Percentiles rank a stretch among this genome's conserved stretches.
These are phyloP conservation scores for Oreonectes daqikongensis DNA, from an alignment of 2,797 vertebrate genomes.

Conservation along the genomic window DNA sequence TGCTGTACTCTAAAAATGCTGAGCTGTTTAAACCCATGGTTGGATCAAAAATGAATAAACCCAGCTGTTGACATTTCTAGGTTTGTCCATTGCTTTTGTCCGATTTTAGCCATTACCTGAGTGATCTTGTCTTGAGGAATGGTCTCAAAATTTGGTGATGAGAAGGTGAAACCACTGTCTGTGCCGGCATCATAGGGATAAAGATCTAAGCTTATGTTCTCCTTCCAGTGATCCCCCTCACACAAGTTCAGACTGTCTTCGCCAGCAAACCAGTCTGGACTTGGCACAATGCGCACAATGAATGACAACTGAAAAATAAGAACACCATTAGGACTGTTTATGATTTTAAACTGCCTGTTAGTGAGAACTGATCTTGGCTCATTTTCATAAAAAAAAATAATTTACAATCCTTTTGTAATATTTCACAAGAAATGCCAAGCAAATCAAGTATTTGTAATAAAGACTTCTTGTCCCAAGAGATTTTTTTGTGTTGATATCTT, in stretches of 20 bases:
- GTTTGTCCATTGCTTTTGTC: not conserved
- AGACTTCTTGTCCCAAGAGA: constrained; percentile 10
- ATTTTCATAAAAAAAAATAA: constrained; percentile 21
- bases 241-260: constrained; percentile 89
- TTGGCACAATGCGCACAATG: constrained; percentile 89
- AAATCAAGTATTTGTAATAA: constrained; percentile 18
- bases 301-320: constrained; percentile 85
- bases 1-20: not conserved
- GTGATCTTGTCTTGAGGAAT: constrained; percentile 93
- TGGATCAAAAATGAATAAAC: no score
- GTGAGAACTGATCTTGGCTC: not conserved
- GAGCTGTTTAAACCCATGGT: no score
- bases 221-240: constrained; percentile 85
- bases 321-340: constrained; percentile 3
- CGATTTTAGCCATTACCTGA: constrained; percentile 73
- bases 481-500: constrained; percentile 1
- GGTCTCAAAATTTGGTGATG: constrained; percentile 95
- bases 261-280: constrained; percentile 98
- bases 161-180: constrained; percentile 98
- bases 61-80: not conserved
- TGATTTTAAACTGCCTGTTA: constrained; percentile 7
- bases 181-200: constrained; percentile 93
- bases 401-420: constrained; percentile 26
- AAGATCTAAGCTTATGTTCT: constrained; percentile 83
- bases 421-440: constrained; percentile 29